A percentile compares a stretch with the other conserved stretches of the same genome.
phyloP scores from a whole-genome alignment of 2,888 invertebrate species.

The Clostera curtula region DNA sequence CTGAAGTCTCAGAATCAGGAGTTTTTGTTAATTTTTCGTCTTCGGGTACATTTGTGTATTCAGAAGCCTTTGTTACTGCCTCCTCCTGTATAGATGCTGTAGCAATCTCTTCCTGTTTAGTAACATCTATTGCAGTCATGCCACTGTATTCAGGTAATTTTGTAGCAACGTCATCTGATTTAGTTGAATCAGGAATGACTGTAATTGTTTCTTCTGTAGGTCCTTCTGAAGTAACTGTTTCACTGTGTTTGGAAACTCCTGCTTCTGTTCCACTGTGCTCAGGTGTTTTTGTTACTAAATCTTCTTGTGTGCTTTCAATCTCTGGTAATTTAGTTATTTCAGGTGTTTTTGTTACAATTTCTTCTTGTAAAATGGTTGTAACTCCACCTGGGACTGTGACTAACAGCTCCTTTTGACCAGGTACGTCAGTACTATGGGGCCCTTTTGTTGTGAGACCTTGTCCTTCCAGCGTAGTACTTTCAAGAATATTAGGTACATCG shows the following conservation, averaged over 20 bases:
- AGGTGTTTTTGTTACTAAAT: background rate
- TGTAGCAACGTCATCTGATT: too few species aligned
- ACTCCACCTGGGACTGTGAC: too few species aligned
- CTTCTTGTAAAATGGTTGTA: too few species aligned
- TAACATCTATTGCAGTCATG: background rate
- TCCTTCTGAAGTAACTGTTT: too few species aligned
- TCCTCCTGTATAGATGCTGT: background rate
- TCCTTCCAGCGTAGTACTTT: too few species aligned
- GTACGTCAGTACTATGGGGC: too few species aligned
- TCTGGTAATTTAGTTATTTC: background rate
- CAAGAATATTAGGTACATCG: too few species aligned
- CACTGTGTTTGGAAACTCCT: background rate
- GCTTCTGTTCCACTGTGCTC: too few species aligned
- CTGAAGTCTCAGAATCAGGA: background rate
- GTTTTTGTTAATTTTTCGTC: slow-evolving; percentile 2
- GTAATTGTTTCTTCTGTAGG: slow-evolving; percentile 1
- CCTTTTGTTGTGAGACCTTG: too few species aligned
- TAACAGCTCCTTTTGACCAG: too few species aligned
- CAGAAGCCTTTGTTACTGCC: background rate
- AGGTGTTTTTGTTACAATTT: background rate
- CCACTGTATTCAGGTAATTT: background rate
- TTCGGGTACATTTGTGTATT: background rate
- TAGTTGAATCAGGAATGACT: too few species aligned
- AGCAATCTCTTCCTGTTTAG: background rate
- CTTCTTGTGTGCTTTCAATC: background rate